Percentiles rank a stretch among this genome's conserved stretches.
Evolutionary conservation across 2,113 vertebrate genomes (phyloP).

Genomic region (Telmatochromis brichardi): DNA sequence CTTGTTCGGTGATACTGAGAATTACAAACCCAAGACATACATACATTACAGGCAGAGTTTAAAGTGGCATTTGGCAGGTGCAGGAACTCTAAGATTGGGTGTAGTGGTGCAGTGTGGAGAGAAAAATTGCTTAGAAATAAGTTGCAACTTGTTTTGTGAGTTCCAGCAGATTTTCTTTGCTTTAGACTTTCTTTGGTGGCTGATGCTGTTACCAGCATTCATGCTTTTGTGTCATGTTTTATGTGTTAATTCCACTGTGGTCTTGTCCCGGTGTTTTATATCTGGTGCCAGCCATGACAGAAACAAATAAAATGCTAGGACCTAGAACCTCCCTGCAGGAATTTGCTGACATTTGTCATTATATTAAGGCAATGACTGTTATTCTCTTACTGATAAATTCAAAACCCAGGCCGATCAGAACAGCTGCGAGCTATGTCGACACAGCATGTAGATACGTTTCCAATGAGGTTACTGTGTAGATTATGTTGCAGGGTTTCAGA

Average conservation of each 20-base stretch:
- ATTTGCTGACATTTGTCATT: neutral
- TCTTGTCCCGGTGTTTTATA: neutral
- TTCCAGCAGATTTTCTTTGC: neutral
- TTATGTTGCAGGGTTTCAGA: neutral
- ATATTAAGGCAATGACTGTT: neutral
- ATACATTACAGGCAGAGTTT: neutral
- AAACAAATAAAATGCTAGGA: neutral
- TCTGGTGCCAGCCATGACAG: neutral
- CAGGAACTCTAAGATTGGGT: neutral
- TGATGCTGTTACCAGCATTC: neutral
- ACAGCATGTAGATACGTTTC: neutral
- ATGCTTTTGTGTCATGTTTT: neutral
- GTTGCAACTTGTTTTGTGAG: neutral
- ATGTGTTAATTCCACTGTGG: neutral
- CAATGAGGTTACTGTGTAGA: neutral
- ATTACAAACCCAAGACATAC: neutral
- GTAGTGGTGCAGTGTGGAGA: neutral
- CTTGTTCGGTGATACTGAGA: neutral
- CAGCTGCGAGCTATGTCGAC: neutral
- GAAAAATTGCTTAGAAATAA: neutral
- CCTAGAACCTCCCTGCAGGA: neutral
- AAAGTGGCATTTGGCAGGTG: neutral
- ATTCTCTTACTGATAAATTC: neutral
- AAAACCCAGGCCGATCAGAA: neutral
- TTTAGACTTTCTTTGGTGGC: neutral